phyloP scores from a whole-genome alignment of 1,140 invertebrate species.

The Papilio aristodemus region DNA sequence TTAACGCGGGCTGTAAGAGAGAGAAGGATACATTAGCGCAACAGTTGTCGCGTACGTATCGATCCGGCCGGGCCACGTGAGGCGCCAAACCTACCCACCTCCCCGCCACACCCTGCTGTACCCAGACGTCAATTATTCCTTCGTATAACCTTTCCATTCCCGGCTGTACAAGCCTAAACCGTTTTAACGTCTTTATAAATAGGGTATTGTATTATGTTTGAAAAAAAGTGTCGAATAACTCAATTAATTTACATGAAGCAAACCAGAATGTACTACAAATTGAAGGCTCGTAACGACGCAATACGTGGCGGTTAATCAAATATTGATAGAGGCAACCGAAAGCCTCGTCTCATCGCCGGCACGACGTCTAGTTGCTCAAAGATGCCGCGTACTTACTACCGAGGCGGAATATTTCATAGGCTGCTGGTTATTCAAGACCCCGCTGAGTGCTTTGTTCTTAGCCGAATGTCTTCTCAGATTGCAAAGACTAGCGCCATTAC shows the following conservation, averaged over 20 bases:
- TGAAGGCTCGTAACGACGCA: slow-evolving; percentile 24
- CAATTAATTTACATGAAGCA: not conserved
- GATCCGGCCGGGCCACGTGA: slow-evolving; percentile 69
- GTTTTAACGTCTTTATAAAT: not conserved
- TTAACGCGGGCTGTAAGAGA: slow-evolving; percentile 37
- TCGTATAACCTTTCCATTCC: slow-evolving; percentile 2
- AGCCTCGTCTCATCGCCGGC: not conserved
- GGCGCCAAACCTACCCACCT: slow-evolving; percentile 40
- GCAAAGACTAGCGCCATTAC: too few species aligned
- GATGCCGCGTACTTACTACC: not conserved
- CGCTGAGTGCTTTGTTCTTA: not conserved
- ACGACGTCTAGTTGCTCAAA: not conserved
- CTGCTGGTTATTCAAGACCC: not conserved
- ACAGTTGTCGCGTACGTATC: slow-evolving; percentile 75
- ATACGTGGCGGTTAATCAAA: slow-evolving; percentile 28
- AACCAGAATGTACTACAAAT: slow-evolving; percentile 32
- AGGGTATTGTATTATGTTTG: slow-evolving; percentile 3
- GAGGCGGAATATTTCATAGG: slow-evolving; percentile 25
- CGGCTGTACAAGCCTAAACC: not conserved
- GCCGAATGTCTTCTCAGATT: not conserved
- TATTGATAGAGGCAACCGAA: slow-evolving; percentile 21
- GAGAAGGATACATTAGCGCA: slow-evolving; percentile 59
- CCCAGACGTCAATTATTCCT: slow-evolving; percentile 5
- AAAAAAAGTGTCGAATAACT: not conserved
- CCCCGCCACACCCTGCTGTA: not conserved